Evolutionary conservation across 2,888 invertebrate species (phyloP), one percentile per base, ranked within the genome.

Genomic region (Acleris literana): DNA sequence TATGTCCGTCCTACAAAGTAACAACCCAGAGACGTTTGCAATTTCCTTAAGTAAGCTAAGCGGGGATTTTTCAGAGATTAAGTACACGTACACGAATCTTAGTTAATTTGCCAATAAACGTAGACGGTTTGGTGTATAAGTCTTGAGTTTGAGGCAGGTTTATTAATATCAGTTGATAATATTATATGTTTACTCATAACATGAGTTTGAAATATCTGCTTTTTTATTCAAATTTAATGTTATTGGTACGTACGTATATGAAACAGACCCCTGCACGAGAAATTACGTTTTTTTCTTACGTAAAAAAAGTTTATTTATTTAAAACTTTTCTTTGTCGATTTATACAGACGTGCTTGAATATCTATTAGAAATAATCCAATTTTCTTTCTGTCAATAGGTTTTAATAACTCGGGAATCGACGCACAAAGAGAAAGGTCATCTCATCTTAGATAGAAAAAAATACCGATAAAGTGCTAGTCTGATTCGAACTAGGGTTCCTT

Each of bases 41-140:
- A 64, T 64, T 39, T 39, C 63, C 57, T 64, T 64, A 64, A 64
- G 63, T 64, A 64, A 63, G 51, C 39, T 29, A 43, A 51, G 63
- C 29, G 44, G 57, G 57, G 52, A 52, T 52, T 46, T 64, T 58
- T 49, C 49, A 49, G 17, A 49, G 49, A 11, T 20, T 9, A 49
- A 13, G 39, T 39, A 39, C n/a, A n/a, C n/a, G n/a, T n/a, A 39
- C 39, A 39, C 13, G 39, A 39, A 0, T 13, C 49, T 7, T 20
- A 11, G 49, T 20, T 13, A 11, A 11, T 54, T 61, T 20, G 54
- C 33, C 29, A 16, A 20, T 29, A 54, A 22, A 2, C n/a, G n/a
- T n/a, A n/a, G n/a, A n/a, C n/a, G n/a, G n/a, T n/a, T 5, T 25
- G 25, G 25, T 25, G 25, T 25, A 5, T 25, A 25, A 25, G 25